phyloP scores from a whole-genome alignment of 2,888 invertebrate species.

The Thecophora atra region DNA sequence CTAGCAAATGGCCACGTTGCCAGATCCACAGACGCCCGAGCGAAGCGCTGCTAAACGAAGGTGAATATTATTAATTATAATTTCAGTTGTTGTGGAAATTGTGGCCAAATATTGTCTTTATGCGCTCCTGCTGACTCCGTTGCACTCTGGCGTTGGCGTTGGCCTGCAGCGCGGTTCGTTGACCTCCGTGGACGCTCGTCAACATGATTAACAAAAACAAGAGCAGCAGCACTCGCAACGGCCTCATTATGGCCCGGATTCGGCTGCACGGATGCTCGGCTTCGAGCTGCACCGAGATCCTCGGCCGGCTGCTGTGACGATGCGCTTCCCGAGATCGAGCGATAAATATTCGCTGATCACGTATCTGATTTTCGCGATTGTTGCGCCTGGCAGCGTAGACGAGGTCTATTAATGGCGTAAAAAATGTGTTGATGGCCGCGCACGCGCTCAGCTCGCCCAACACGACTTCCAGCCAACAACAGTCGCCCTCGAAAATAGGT shows the following conservation, averaged over 20 bases:
- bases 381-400: slow-evolving; percentile 7
- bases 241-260: slow-evolving; percentile 35
- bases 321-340: slow-evolving; percentile 33
- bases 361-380: slow-evolving; percentile 45
- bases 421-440: slow-evolving; percentile 47
- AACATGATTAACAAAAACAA: background rate
- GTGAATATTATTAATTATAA: too few species aligned
- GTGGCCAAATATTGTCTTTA: too few species aligned
- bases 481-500: background rate
- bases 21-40: too few species aligned
- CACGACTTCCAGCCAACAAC: slow-evolving; percentile 39
- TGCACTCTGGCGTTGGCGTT: too few species aligned
- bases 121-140: too few species aligned
- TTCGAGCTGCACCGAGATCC: background rate
- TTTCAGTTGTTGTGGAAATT: too few species aligned
- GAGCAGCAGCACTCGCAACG: background rate
- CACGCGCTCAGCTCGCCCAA: slow-evolving; percentile 46
- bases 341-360: slow-evolving; percentile 51
- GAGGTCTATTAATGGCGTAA: slow-evolving; percentile 21
- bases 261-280: background rate
- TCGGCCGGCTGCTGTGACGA: slow-evolving; percentile 2
- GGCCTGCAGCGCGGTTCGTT: background rate
- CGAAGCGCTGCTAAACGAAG: too few species aligned
- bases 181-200: slow-evolving; percentile 35
- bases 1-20: too few species aligned